These are phyloP conservation scores for Lipophrys pholis DNA, from an alignment of 2,113 vertebrate species.

Conservation along the genomic window DNA sequence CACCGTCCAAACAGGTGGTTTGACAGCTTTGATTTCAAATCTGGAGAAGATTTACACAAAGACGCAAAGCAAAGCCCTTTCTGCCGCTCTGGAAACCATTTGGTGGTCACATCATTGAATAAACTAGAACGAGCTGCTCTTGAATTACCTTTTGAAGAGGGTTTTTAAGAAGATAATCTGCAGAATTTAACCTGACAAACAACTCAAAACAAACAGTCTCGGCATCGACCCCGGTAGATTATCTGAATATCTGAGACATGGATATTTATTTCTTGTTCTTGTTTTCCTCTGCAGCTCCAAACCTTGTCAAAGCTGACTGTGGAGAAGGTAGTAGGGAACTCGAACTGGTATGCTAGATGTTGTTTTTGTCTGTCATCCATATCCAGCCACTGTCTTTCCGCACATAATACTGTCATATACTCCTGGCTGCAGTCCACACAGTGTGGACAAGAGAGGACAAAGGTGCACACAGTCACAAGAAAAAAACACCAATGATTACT, in stretches of 20 bases:
- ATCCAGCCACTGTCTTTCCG: slow-evolving; percentile 55
- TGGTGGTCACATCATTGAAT: slow-evolving; percentile 44
- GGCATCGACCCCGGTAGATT: slow-evolving; percentile 15
- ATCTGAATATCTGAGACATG: slow-evolving; percentile 21
- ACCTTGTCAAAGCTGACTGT: slow-evolving; percentile 25
- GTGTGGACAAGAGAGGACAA: slow-evolving; percentile 34
- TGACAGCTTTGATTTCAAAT: slow-evolving; percentile 27
- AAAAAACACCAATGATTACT: too few relatives aligned
- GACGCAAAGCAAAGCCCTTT: slow-evolving; percentile 32
- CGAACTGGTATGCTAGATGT: slow-evolving; percentile 18
- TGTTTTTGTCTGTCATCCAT: slow-evolving; percentile 36
- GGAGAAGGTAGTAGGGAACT: slow-evolving; percentile 29
- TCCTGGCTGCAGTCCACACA: slow-evolving; percentile 21
- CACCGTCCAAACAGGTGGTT: slow-evolving; percentile 16
- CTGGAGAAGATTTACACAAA: slow-evolving; percentile 1
- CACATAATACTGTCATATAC: slow-evolving; percentile 42
- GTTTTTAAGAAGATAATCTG: slow-evolving; percentile 23
- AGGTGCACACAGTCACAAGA: background rate
- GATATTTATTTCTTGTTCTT: slow-evolving; percentile 38
- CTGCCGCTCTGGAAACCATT: slow-evolving; percentile 15
- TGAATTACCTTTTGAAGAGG: slow-evolving; percentile 33
- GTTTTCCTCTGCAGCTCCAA: slow-evolving; percentile 27
- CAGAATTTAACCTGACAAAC: slow-evolving; percentile 46
- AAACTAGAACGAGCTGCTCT: slow-evolving; percentile 20
- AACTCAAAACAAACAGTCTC: slow-evolving; percentile 10